phyloP scores from a whole-genome alignment of 2,797 vertebrate species.

The Leptoclinus maculatus region DNA sequence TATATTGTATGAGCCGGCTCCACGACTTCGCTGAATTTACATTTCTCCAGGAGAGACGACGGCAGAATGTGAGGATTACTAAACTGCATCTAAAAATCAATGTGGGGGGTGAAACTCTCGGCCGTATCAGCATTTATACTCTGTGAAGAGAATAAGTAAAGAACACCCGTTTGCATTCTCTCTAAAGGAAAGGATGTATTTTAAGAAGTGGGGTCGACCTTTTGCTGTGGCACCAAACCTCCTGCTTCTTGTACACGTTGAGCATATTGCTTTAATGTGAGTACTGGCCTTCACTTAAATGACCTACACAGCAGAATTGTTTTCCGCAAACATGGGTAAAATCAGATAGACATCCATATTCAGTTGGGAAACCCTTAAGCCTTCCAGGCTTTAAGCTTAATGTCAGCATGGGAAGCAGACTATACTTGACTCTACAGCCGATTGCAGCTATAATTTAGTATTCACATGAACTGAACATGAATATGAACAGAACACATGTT shows the following conservation, averaged over 20 bases:
- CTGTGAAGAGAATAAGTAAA: conserved; percentile 48
- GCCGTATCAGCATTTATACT: conserved; percentile 65
- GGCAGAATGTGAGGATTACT: conserved; percentile 69
- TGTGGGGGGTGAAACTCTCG: conserved; percentile 38
- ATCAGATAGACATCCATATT: conserved; percentile 64
- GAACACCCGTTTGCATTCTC: conserved; percentile 58
- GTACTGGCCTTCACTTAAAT: conserved; percentile 57
- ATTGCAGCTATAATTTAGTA: background rate
- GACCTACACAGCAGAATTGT: conserved; percentile 58
- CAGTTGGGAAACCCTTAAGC: conserved; percentile 50
- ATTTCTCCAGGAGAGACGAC: conserved; percentile 52
- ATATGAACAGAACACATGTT: background rate
- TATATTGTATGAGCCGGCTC: conserved; percentile 46
- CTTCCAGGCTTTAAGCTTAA: conserved; percentile 12
- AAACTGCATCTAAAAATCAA: conserved; percentile 69
- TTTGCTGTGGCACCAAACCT: conserved; percentile 31
- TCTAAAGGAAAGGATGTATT: conserved; percentile 38
- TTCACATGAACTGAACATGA: background rate
- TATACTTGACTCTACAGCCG: background rate
- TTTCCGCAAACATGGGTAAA: conserved; percentile 61
- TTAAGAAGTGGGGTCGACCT: conserved; percentile 59
- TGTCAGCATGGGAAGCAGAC: conserved; percentile 34
- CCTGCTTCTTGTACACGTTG: conserved; percentile 15
- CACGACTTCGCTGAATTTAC: conserved; percentile 67
- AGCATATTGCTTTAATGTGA: conserved; percentile 54